phyloP scores from a whole-genome alignment of 1,140 invertebrate species.

The Bombus terrestris region DNA sequence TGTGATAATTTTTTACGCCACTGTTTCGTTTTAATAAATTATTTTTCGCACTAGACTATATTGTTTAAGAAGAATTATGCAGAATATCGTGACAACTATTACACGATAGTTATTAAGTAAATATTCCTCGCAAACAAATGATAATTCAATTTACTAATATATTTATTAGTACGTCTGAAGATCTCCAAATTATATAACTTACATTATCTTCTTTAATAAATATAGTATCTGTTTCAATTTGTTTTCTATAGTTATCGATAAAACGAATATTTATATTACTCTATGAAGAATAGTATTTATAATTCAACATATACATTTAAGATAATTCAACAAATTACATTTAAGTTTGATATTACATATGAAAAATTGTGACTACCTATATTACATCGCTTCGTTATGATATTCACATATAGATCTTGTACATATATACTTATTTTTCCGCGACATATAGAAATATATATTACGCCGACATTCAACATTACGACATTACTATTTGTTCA shows the following conservation, averaged over 20 bases:
- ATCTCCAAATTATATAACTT: background rate
- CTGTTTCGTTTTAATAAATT: slow-evolving; percentile 33
- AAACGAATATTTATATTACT: slow-evolving; percentile 41
- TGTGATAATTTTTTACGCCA: slow-evolving; percentile 10
- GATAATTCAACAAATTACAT: slow-evolving; percentile 38
- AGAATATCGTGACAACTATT: background rate
- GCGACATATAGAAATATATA: slow-evolving; percentile 28
- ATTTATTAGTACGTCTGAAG: background rate
- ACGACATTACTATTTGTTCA: slow-evolving; percentile 14
- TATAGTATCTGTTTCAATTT: slow-evolving; percentile 30
- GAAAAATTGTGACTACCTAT: slow-evolving; percentile 49
- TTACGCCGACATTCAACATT: slow-evolving; percentile 25
- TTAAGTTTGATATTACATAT: slow-evolving; percentile 36
- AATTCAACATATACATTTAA: background rate
- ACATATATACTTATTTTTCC: slow-evolving; percentile 28
- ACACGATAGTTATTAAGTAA: background rate
- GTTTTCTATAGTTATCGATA: background rate
- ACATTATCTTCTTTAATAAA: slow-evolving; percentile 23
- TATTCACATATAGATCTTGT: slow-evolving; percentile 56
- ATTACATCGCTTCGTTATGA: slow-evolving; percentile 52
- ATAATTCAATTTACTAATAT: background rate
- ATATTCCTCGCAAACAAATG: background rate
- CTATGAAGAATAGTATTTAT: slow-evolving; percentile 28
- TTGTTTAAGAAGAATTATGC: background rate
- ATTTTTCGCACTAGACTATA: background rate